Percentiles rank a stretch among this genome's conserved stretches.
phyloP scores from a whole-genome alignment of 2,797 vertebrate genomes.

The Holocentrus rufus region DNA sequence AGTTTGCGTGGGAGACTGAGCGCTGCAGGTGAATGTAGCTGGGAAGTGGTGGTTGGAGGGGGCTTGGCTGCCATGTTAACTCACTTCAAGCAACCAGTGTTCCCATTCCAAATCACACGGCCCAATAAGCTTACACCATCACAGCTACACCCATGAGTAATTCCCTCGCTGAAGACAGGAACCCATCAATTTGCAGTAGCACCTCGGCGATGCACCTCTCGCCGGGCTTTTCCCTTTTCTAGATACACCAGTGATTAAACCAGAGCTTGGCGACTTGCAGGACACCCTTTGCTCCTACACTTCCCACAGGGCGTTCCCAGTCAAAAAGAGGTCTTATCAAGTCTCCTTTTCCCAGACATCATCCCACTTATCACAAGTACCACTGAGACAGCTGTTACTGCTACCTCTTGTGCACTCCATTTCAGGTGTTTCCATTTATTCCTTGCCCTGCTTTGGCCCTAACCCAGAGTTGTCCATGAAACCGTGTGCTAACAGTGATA shows the following conservation, averaged over 20 bases:
- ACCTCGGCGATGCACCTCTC: constrained; percentile 5
- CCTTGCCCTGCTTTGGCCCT: constrained; percentile 14
- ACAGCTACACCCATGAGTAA: not conserved
- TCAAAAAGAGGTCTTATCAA: constrained; percentile 50
- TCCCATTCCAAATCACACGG: constrained; percentile 42
- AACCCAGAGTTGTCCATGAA: constrained; percentile 23
- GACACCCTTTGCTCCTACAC: constrained; percentile 14
- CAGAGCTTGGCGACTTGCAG: not conserved
- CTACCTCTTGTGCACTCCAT: constrained; percentile 9
- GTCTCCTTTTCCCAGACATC: constrained; percentile 30
- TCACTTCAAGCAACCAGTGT: constrained; percentile 53
- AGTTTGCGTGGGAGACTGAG: constrained; percentile 38
- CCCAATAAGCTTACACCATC: constrained; percentile 17
- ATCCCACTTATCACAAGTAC: constrained; percentile 27
- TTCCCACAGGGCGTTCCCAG: constrained; percentile 33
- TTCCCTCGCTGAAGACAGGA: constrained; percentile 2
- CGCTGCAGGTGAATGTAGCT: constrained; percentile 44
- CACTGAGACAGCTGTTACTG: not conserved
- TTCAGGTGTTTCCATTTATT: constrained; percentile 13
- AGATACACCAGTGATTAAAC: constrained; percentile 43
- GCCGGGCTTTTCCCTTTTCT: constrained; percentile 19
- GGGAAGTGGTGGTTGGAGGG: constrained; percentile 15
- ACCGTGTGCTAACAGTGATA: constrained; percentile 30
- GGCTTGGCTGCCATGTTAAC: constrained; percentile 42
- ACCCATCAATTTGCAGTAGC: constrained; percentile 26